Conservation (phyloP, 1,140 invertebrate genomes). For the Carposina sasakii region DNA sequence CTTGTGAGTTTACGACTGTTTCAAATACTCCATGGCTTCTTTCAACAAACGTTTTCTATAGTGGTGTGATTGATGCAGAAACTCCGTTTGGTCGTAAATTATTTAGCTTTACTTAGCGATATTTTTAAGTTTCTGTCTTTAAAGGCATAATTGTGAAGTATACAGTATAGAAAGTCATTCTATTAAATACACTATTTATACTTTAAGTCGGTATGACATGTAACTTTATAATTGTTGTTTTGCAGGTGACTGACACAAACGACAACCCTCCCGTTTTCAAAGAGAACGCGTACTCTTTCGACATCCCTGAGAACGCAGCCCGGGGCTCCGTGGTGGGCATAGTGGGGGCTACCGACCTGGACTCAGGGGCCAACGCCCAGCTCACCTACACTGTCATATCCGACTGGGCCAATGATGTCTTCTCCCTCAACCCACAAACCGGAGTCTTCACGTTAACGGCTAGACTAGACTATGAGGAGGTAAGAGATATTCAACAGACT, state of each 20-base stretch:
- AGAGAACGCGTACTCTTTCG: conserved; percentile 89
- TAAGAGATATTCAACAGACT: no score
- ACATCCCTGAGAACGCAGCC: conserved; percentile 88
- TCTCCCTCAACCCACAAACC: conserved; percentile 91
- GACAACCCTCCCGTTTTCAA: conserved; percentile 94
- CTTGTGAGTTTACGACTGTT: no score
- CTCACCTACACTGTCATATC: conserved; percentile 90
- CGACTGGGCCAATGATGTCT: conserved; percentile 96
- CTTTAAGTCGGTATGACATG: no score
- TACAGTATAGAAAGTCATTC: no score
- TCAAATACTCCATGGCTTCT: no score
- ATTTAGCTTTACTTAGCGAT: no score
- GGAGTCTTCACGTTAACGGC: conserved; percentile 92
- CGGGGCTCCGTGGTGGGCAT: conserved; percentile 87
- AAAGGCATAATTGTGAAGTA: no score
- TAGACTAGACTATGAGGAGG: conserved; percentile 93
- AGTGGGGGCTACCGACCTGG: conserved; percentile 87
- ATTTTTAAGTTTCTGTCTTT: conserved; percentile 14
- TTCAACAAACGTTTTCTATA: no score
- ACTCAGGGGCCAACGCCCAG: conserved; percentile 89
- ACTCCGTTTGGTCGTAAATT: no score
- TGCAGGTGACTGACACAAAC: conserved; percentile 92
- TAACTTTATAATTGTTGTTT: no score
- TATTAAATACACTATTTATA: no score
- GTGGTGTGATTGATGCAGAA: no score